A percentile compares a stretch with the other conserved stretches of the same genome.
Conservation (phyloP, 2,113 vertebrate genomes). For the Physeter macrocephalus region DNA sequence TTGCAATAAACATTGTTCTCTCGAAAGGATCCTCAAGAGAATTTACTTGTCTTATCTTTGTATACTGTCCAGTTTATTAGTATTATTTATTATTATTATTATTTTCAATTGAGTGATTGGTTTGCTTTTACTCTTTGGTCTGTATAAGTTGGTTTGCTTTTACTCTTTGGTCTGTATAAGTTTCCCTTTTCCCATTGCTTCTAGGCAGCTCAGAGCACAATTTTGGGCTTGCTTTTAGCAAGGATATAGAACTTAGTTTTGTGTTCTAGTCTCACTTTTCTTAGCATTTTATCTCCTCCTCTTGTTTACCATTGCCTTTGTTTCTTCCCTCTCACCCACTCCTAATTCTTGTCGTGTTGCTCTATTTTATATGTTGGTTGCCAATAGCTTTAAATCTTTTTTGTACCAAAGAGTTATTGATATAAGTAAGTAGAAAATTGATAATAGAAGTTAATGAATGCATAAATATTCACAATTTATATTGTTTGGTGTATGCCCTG, state of each 20-base stretch:
- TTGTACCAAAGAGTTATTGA: neutral
- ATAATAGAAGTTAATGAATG: neutral
- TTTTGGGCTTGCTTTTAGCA: neutral
- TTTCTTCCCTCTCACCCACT: neutral
- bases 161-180: neutral
- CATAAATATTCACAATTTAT: neutral
- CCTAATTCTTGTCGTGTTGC: neutral
- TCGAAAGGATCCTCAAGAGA: neutral
- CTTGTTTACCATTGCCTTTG: neutral
- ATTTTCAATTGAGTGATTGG: neutral
- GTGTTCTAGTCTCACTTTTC: neutral
- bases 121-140: neutral
- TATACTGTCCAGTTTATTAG: neutral
- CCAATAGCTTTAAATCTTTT: neutral
- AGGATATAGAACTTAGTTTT: neutral
- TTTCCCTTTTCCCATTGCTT: neutral
- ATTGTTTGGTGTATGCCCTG: neutral
- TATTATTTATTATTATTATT: no score
- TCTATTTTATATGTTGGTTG: neutral
- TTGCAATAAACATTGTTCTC: neutral
- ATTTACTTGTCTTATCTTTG: neutral
- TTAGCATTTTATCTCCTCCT: neutral
- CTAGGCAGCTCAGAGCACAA: neutral
- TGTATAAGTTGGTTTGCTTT: neutral
- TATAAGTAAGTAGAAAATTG: neutral